These are phyloP conservation scores for Protosalanx chinensis DNA, from an alignment of 2,797 vertebrate species.

Conservation along the genomic window DNA sequence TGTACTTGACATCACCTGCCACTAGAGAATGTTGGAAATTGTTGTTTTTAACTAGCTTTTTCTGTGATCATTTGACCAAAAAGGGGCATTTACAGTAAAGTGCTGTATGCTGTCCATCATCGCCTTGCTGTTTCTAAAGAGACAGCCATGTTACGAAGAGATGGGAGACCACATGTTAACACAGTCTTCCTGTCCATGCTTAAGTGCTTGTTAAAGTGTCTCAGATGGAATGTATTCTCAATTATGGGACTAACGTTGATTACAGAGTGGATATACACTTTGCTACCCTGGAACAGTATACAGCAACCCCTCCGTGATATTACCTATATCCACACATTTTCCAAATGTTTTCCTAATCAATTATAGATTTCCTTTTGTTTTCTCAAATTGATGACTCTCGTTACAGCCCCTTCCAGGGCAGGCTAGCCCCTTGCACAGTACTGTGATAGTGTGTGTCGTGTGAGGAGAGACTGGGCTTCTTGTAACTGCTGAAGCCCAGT, in stretches of 20 bases:
- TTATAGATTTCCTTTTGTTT: not conserved
- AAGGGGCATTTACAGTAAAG: constrained; percentile 9
- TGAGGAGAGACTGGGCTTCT: not conserved
- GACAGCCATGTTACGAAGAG: constrained; percentile 17
- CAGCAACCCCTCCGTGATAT: not conserved
- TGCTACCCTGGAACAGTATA: not conserved
- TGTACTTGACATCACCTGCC: not conserved
- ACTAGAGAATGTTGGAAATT: not conserved
- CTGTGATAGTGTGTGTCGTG: constrained; percentile 13
- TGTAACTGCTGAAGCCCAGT: not conserved
- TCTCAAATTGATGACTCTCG: not conserved
- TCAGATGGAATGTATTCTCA: constrained; percentile 9
- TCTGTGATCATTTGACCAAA: not conserved
- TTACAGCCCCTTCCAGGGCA: not conserved
- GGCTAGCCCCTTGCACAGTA: not conserved
- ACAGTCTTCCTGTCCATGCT: constrained; percentile 30
- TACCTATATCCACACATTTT: not conserved
- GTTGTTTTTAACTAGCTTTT: not conserved
- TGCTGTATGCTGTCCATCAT: constrained; percentile 12
- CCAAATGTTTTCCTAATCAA: not conserved
- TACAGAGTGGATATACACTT: not conserved
- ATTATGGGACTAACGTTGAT: not conserved
- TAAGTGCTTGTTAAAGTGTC: constrained; percentile 33
- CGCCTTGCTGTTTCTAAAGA: constrained; percentile 3
- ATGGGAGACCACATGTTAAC: constrained; percentile 15